Evolutionary conservation across 2,797 vertebrate species (phyloP).

Genomic region (Echeneis naucrates): DNA sequence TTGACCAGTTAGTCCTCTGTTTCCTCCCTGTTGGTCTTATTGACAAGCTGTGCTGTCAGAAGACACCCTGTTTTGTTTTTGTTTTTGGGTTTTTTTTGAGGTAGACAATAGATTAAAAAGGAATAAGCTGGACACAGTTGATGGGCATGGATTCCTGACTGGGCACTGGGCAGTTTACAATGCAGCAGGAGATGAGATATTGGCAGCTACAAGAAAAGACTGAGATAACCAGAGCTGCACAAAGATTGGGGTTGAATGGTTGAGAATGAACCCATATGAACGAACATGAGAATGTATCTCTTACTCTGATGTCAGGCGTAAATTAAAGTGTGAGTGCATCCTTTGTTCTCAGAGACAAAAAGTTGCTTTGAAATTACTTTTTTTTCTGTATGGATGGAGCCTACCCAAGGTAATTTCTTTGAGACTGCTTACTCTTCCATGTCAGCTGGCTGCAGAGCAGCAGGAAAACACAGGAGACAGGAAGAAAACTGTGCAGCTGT

Average conservation of each 20-base stretch:
- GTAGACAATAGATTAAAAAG: constrained; percentile 49
- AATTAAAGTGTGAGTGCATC: background rate
- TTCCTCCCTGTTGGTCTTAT: constrained; percentile 38
- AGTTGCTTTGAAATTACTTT: constrained; percentile 17
- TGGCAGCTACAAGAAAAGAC: constrained; percentile 37
- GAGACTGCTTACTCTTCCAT: constrained; percentile 30
- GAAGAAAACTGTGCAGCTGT: constrained; percentile 41
- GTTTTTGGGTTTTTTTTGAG: constrained; percentile 29
- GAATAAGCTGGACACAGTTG: constrained; percentile 34
- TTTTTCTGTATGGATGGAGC: constrained; percentile 28
- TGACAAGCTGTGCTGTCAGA: constrained; percentile 43
- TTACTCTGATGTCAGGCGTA: background rate
- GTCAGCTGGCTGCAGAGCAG: constrained; percentile 29
- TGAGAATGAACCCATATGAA: constrained; percentile 11
- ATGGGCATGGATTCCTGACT: constrained; percentile 57
- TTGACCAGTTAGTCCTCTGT: constrained; percentile 18
- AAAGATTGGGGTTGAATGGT: background rate
- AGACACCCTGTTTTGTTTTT: constrained; percentile 34
- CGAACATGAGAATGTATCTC: constrained; percentile 1
- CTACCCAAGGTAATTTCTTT: constrained; percentile 49
- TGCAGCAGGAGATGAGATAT: constrained; percentile 29
- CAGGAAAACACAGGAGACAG: constrained; percentile 26
- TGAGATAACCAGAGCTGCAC: background rate
- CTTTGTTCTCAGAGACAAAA: constrained; percentile 37
- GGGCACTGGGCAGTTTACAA: constrained; percentile 32